Evolutionary conservation across 2,113 vertebrate species (phyloP), one percentile per base, ranked within the genome.

Genomic region (Dipodomys spectabilis): DNA sequence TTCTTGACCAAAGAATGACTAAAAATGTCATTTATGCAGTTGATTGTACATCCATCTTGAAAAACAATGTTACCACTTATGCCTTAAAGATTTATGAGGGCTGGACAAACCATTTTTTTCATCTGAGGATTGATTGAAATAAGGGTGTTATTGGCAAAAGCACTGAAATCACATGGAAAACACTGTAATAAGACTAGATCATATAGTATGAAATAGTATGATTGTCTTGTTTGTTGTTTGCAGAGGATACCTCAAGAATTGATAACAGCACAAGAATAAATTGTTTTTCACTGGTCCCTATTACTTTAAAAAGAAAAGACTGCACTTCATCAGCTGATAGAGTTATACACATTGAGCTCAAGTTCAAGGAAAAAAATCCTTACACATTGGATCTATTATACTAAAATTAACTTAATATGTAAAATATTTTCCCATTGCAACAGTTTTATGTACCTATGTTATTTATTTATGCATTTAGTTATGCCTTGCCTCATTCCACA

Each of bases 401-500:
- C 15, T 93, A n/a, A 85, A 92, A 49, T 83, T 91, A 35, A 94
- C 15, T 82, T 82, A 88, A 92, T 75, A 22, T 87, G 60, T 60
- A 92, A 82, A 86, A 1, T 44, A 83, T 90, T 78, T 93, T 82
- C 62, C 39, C 9, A 86, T 3, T 32, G 23, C 13, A 78, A 69
- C 27, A 74, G 86, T 92, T 90, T 91, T n/a, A 68, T 84, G 30
- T 23, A 82, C 2, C 3, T 79, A 73, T 81, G 20, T 35, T 7
- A 90, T 86, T 88, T 80, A 80, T 74, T 90, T 95, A 71, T 71
- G 79, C 6, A 90, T 86, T 88, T 80, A 80, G 71, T 90, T 95
- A 71, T 71, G 79, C 13, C 60, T 7, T 90, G 71, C 20, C 23
- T 88, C 57, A 72, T 75, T 79, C 35, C 72, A 83, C n/a, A 80